Conservation (phyloP, 2,113 vertebrate species). For the Clarias macrocephalus region DNA sequence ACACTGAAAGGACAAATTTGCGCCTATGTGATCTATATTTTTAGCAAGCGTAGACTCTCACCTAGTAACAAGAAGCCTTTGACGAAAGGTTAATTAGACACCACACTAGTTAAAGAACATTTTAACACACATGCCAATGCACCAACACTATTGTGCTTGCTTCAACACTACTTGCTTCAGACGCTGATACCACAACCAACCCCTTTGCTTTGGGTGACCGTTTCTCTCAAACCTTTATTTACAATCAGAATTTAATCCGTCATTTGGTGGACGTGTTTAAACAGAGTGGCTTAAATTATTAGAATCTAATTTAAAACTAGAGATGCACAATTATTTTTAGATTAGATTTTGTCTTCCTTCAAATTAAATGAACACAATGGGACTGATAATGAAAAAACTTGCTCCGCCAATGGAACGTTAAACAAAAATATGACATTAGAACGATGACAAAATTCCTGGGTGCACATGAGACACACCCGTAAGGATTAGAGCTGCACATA, state of each 20-base stretch:
- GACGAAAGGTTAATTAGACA: slow-evolving; percentile 28
- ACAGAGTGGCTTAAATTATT: not conserved
- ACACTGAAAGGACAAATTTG: slow-evolving; percentile 1
- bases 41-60: not conserved
- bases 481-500: too few species aligned
- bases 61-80: slow-evolving; percentile 10
- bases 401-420: too few species aligned
- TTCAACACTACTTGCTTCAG: not conserved
- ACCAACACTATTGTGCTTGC: not conserved
- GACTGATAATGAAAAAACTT: too few species aligned
- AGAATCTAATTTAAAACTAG: not conserved
- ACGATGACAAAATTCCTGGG: too few species aligned
- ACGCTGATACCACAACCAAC: not conserved
- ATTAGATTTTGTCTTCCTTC: too few species aligned
- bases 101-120: slow-evolving; percentile 5
- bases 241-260: not conserved
- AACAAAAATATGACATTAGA: too few species aligned
- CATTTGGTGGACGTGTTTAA: not conserved
- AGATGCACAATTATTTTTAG: too few species aligned
- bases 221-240: not conserved
- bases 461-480: too few species aligned
- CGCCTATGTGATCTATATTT: not conserved
- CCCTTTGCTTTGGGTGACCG: not conserved
- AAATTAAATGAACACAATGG: too few species aligned
- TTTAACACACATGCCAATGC: not conserved